phyloP scores from a whole-genome alignment of 2,797 vertebrate genomes.

The Phoeniculus purpureus region DNA sequence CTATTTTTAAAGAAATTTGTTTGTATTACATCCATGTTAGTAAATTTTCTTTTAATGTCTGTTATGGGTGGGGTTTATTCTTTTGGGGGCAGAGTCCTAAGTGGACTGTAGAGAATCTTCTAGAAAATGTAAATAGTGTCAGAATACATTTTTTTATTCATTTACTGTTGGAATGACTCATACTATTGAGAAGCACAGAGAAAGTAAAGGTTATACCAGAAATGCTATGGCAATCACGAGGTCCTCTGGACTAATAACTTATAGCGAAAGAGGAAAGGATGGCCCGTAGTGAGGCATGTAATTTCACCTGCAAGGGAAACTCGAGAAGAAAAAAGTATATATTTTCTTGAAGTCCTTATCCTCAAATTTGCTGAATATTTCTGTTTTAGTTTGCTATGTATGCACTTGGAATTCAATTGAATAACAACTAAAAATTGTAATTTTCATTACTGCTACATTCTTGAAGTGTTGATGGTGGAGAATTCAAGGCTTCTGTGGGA shows the following conservation, averaged over 20 bases:
- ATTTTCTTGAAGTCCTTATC: neutral
- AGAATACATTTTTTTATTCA: neutral
- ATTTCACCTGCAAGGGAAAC: neutral
- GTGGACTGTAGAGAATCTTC: neutral
- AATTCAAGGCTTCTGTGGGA: neutral
- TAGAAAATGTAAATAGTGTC: neutral
- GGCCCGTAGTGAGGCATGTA: neutral
- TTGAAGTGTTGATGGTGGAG: neutral
- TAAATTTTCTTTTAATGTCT: slow-evolving; percentile 60
- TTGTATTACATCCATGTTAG: slow-evolving; percentile 54
- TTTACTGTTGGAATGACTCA: neutral
- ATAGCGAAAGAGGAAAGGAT: slow-evolving; percentile 8
- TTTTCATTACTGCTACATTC: neutral
- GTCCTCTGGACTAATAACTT: neutral
- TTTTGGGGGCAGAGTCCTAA: neutral
- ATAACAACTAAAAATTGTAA: neutral
- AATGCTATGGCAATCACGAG: neutral
- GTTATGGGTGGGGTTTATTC: neutral
- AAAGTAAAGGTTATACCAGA: neutral
- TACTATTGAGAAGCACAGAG: neutral
- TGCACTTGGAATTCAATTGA: neutral
- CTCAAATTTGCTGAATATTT: neutral
- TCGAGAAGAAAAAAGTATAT: neutral
- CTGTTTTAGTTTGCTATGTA: neutral
- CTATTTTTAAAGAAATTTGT: slow-evolving; percentile 74